Evolutionary conservation across 2,888 invertebrate genomes (phyloP).

Genomic region (Noctuana brunneofusca): DNA sequence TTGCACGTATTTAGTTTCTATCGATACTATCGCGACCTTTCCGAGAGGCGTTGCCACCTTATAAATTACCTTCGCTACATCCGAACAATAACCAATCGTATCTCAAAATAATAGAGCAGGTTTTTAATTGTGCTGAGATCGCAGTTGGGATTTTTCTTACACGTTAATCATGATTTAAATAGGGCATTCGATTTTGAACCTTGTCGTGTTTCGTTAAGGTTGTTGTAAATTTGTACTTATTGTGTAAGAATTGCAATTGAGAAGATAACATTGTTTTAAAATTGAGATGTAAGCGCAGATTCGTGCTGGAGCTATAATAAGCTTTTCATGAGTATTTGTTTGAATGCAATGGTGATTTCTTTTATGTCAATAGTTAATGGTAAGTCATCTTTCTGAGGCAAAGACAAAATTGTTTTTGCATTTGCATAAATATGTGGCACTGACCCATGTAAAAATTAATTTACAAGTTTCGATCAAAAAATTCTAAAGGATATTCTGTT

Average conservation of each 20-base stretch:
- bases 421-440: too few relatives aligned
- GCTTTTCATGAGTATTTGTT: conserved; percentile 54
- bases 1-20: conserved; percentile 64
- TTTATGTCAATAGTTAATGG: conserved; percentile 3
- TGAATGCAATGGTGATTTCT: conserved; percentile 9
- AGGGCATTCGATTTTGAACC: conserved; percentile 41
- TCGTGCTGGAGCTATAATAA: conserved; percentile 56
- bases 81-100: conserved; percentile 47
- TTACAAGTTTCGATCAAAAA: too few relatives aligned
- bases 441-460: too few relatives aligned
- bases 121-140: conserved; percentile 41
- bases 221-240: conserved; percentile 41
- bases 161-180: conserved; percentile 42
- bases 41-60: conserved; percentile 62
- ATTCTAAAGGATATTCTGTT: too few relatives aligned
- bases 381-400: too few relatives aligned
- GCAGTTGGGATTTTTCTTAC: conserved; percentile 41
- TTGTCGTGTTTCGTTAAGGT: conserved; percentile 40
- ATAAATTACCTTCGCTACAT: conserved; percentile 54
- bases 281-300: conserved; percentile 71
- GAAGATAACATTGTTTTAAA: conserved; percentile 69
- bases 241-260: conserved; percentile 43
- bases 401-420: too few relatives aligned
- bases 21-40: conserved; percentile 54
- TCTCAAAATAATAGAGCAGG: conserved; percentile 42